A percentile compares a stretch with the other conserved stretches of the same genome.
phyloP scores from a whole-genome alignment of 1,140 invertebrate species.

The Holotrichia oblita region DNA sequence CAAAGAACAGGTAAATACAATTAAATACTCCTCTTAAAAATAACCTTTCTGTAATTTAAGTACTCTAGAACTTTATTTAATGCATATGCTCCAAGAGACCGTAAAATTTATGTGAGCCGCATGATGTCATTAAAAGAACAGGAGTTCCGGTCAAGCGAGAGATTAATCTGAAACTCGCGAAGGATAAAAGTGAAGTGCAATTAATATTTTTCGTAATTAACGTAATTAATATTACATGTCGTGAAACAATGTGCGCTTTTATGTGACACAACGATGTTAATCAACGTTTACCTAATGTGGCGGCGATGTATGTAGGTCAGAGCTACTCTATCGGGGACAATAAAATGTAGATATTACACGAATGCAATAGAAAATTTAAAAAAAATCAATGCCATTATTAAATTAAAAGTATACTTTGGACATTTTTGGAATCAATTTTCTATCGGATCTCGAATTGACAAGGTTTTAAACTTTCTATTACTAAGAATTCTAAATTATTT shows the following conservation, averaged over 20 bases:
- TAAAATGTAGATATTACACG: constrained; percentile 14
- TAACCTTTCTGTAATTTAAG: no score
- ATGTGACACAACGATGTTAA: background rate
- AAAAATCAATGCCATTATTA: background rate
- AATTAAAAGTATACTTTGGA: no score
- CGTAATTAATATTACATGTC: constrained; percentile 10
- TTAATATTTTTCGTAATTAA: constrained; percentile 30
- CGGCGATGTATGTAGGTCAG: constrained; percentile 26
- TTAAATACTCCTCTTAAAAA: no score
- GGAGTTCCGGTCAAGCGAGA: background rate
- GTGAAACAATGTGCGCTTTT: background rate
- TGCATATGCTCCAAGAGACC: background rate
- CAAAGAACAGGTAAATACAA: no score
- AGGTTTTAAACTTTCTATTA: no score
- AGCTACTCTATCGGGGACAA: background rate
- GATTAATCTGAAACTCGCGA: background rate
- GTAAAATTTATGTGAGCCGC: background rate
- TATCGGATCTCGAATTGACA: no score
- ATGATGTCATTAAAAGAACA: background rate
- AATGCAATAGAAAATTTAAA: background rate
- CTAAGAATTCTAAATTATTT: no score
- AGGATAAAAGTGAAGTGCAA: constrained; percentile 30
- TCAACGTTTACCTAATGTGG: background rate
- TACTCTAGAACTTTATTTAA: no score
- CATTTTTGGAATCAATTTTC: no score